Base-by-base conservation (phyloP, 2,113 vertebrate genomes). In the Rhinolophus ferrumequinum region DNA sequence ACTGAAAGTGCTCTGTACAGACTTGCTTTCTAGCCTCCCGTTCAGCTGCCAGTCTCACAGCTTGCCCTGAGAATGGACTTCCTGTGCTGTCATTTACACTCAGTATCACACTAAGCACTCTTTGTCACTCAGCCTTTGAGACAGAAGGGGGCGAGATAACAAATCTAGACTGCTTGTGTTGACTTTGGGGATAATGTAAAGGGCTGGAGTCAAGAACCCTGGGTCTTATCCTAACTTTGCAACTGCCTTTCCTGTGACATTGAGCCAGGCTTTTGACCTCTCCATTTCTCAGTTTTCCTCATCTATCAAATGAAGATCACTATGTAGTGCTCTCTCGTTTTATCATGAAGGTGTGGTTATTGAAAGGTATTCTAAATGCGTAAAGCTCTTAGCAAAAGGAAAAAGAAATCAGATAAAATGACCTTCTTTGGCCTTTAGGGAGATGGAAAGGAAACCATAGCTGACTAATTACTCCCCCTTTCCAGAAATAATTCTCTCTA, bases 161-260 rank as follows among this genome's bases (percentile, higher is more conserved):
- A 86, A 94, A 98, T 97, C 97, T 97, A 97, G 95, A 97, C 95
- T 77, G 83, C 92, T 90, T 52, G 86, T 97, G 97, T 98, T 98
- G 96, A 97, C 95, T 98, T 97, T 97, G 98, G 54, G 96, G 98
- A 97, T 97, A 95, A 97, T 90, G 69, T 77, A 93, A 96, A 97
- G 85, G 96, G 90, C 94, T 79, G 81, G 93, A 97, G 97, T 97
- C 92, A 94, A 93, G 97, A 97, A 96, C 93, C 80, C 80, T 21
- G 80, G 44, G 70, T 94, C 95, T 97, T 97, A 96, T 93, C 95
- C 97, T 62, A 66, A 90, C 80, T 80, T 85, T 80, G 81, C 50
- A 73, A 80, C 85, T 93, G 79, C 83, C 89, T 97, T 96, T 95
- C 94, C 83, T 93, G 83, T 64, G 97, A 93, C 95, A 56, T 22